These are phyloP conservation scores for Tenthredo mesomela DNA, from an alignment of 2,888 invertebrate genomes.

Conservation along the genomic window DNA sequence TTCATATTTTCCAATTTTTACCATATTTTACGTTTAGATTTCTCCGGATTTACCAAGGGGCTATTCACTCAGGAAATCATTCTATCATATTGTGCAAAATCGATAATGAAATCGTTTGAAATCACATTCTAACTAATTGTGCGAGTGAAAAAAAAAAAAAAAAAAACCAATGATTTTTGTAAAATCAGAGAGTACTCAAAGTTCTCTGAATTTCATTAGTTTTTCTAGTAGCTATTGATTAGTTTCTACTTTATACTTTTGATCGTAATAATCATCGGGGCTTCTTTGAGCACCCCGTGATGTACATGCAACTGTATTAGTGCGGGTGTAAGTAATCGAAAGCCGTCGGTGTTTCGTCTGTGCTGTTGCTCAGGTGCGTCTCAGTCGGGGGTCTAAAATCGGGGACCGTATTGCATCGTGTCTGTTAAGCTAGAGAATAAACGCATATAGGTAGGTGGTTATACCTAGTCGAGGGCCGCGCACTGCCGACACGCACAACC, in stretches of 20 bases:
- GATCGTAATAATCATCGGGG: neutral
- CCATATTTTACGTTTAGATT: neutral
- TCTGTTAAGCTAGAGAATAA: neutral
- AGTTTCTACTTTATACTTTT: neutral
- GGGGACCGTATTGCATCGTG: neutral
- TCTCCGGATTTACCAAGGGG: too few relatives aligned
- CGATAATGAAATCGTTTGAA: too few relatives aligned
- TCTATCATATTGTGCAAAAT: too few relatives aligned
- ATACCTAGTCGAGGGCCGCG: neutral
- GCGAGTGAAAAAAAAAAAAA: too few relatives aligned
- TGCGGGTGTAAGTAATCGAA: neutral
- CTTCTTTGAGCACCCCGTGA: neutral
- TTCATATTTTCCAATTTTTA: neutral
- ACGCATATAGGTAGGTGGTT: neutral
- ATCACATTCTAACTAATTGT: too few relatives aligned
- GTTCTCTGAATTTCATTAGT: too few relatives aligned
- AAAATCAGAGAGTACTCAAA: too few relatives aligned
- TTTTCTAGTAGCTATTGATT: neutral
- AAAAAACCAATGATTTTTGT: too few relatives aligned
- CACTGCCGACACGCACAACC: slow-evolving; percentile 65
- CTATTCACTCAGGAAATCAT: too few relatives aligned
- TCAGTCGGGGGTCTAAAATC: slow-evolving; percentile 56
- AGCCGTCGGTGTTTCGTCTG: neutral
- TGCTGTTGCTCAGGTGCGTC: slow-evolving; percentile 68
- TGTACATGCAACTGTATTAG: neutral